A percentile compares a stretch with the other conserved stretches of the same genome.
phyloP scores from a whole-genome alignment of 2,888 invertebrate genomes.

The Dilophus febrilis region DNA sequence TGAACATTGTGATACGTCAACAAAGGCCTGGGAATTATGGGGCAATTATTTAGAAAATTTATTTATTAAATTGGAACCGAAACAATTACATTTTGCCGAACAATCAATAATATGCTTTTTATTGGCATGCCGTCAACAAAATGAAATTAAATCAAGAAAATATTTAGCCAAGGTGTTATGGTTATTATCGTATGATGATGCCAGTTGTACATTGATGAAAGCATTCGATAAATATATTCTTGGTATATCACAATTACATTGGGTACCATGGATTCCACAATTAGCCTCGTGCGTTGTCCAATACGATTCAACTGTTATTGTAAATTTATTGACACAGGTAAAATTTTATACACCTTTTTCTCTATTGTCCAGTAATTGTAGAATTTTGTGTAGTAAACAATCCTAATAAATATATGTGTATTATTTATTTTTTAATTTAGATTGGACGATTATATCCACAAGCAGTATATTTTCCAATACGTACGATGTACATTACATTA shows the following conservation, averaged over 20 bases:
- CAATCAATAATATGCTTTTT: constrained; percentile 88
- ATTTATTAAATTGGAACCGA: constrained; percentile 50
- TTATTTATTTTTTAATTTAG: too few species aligned
- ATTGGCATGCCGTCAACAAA: constrained; percentile 89
- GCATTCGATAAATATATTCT: constrained; percentile 84
- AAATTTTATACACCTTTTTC: too few species aligned
- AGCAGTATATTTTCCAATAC: constrained; percentile 92
- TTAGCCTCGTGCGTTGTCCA: constrained; percentile 79
- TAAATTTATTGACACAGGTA: constrained; percentile 79
- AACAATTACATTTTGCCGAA: constrained; percentile 61
- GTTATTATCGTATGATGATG: constrained; percentile 86
- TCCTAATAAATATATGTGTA: too few species aligned
- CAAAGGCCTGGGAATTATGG: constrained; percentile 95
- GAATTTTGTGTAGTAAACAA: too few species aligned
- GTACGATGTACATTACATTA: constrained; percentile 81
- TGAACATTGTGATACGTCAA: constrained; percentile 79
- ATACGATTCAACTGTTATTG: constrained; percentile 76
- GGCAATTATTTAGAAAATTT: constrained; percentile 89
- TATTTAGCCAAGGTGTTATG: constrained; percentile 90
- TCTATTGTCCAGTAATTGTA: too few species aligned
- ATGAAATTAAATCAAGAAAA: constrained; percentile 86
- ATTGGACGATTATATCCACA: constrained; percentile 90
- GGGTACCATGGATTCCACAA: constrained; percentile 97
- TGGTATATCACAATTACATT: constrained; percentile 85
- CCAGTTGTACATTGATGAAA: constrained; percentile 61